Evolutionary conservation across 2,888 invertebrate genomes (phyloP), one percentile per base, ranked within the genome.

Genomic region (Atherix ibis): DNA sequence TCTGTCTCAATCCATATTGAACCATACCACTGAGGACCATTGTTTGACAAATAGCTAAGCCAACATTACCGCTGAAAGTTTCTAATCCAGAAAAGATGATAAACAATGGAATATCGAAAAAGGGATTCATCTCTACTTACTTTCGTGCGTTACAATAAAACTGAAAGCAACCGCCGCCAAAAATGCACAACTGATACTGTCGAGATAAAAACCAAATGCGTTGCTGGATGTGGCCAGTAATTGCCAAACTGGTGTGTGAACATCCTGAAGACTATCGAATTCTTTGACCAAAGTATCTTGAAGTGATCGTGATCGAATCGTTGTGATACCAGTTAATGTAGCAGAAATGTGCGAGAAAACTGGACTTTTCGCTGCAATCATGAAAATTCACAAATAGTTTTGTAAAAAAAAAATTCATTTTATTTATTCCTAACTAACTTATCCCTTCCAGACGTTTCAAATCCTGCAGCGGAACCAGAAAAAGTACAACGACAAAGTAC

Each of bases 331-430:
- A 40, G 79, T 72, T 5, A 94, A 63, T 0, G 87, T 77, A 1
- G 88, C 79, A n/a, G 81, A 78, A 44, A 92, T 71, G 53, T 92
- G 88, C 0, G 88, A 83, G 56, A 89, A 91, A 0, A 94, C 82
- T 0, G 94, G 92, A 59, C 89, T 88, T 40, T 83, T 71, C 37
- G 78, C 83, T 52, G 10, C 64, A 33, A 32, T 34, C 6, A 5
- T 25, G 12, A 18, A 18, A 18, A 25, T 13, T 12, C 25, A n/a
- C n/a, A 26, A 14, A 14, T 5, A 34, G 17, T 10, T 16, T 9
- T 31, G 16, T 18, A 18, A 16, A 12, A 14, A 9, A 6, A 4
- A 29, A 29, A 29, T 6, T 12, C 15, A 14, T n/a, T 27, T 10
- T 27, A 10, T 27, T n/a, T 6, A 13, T 27, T 9, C 5, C 18